These are phyloP conservation scores for Macrocentrus cingulum DNA, from an alignment of 1,140 invertebrate genomes.

Conservation along the genomic window DNA sequence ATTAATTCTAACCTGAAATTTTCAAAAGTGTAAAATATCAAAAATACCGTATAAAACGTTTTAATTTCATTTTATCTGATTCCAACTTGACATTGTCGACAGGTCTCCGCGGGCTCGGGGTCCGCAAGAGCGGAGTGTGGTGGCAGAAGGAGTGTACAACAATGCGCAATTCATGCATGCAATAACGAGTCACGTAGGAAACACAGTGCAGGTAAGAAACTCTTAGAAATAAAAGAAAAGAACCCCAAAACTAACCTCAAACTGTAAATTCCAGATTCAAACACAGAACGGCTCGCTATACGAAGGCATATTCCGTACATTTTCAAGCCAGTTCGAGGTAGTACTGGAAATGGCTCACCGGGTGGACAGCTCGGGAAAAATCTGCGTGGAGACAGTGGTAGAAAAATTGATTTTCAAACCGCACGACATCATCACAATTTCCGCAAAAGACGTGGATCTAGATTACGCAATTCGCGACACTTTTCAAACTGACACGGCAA, in stretches of 20 bases:
- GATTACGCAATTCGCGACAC: slow-evolving; percentile 84
- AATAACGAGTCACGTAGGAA: slow-evolving; percentile 79
- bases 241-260: not conserved
- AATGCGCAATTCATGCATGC: slow-evolving; percentile 87
- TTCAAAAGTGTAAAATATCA: no score
- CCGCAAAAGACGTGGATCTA: slow-evolving; percentile 79
- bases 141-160: slow-evolving; percentile 81
- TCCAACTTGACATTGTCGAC: slow-evolving; percentile 32
- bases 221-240: not conserved
- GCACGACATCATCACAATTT: slow-evolving; percentile 78
- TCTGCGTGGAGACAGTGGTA: slow-evolving; percentile 69
- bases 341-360: slow-evolving; percentile 82
- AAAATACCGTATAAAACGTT: no score
- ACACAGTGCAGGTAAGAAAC: slow-evolving; percentile 67
- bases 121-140: slow-evolving; percentile 59
- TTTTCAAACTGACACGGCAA: slow-evolving; percentile 82
- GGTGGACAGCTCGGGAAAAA: slow-evolving; percentile 69
- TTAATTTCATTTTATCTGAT: no score
- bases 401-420: slow-evolving; percentile 85
- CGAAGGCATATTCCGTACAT: slow-evolving; percentile 85
- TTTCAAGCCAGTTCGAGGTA: slow-evolving; percentile 80
- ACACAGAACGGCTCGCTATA: slow-evolving; percentile 79
- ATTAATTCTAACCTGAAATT: no score
- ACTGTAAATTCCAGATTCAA: slow-evolving; percentile 61
- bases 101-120: slow-evolving; percentile 66